Base-by-base conservation (phyloP, 1,140 invertebrate species). In the Aphis gossypii region DNA sequence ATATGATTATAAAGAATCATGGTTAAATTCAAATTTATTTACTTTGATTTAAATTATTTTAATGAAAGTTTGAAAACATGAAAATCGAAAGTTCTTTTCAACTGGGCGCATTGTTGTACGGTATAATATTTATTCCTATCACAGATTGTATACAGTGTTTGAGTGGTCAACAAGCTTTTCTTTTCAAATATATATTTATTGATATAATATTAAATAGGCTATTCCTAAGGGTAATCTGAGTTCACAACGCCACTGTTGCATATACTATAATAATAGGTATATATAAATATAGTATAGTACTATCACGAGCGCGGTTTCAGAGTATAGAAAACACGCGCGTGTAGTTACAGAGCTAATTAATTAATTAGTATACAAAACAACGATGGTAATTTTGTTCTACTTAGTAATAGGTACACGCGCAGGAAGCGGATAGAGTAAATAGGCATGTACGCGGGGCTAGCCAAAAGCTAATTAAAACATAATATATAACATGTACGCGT, bases 321-420 rank as follows among this genome's bases (percentile, higher is more conserved):
- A 23, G 38, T 41, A 21, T 25, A 41, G 23, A 44, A 7, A 41
- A 84, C 38, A 84, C 38, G 83, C 30, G 14, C 5, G 44, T 44
- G 44, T 30, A 88, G 30, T 88, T 48, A 88, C 18, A 88, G 44
- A 48, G 46, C 44, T 88, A 88, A 88, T 48, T 88, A 48, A 88
- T 88, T 88, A 88, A 88, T 88, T 87, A 88, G 38, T 88, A 41
- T n/a, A 88, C 30, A 88, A 88, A 88, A 88, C 30, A 88, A 88
- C 30, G 86, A 48, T 2, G 11, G 38, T 48, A 48, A 84, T 88
- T 48, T 20, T 88, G 46, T 48, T 88, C 44, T 88, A 88, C 30
- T 48, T 35, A 88, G 25, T 88, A 35, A 44, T 41, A 46, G 38
- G 25, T 46, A 86, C 86, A 46, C 86, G 18, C 44, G 86, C 86